phyloP scores from a whole-genome alignment of 2,797 vertebrate genomes.

The Sebastes trivittatus region DNA sequence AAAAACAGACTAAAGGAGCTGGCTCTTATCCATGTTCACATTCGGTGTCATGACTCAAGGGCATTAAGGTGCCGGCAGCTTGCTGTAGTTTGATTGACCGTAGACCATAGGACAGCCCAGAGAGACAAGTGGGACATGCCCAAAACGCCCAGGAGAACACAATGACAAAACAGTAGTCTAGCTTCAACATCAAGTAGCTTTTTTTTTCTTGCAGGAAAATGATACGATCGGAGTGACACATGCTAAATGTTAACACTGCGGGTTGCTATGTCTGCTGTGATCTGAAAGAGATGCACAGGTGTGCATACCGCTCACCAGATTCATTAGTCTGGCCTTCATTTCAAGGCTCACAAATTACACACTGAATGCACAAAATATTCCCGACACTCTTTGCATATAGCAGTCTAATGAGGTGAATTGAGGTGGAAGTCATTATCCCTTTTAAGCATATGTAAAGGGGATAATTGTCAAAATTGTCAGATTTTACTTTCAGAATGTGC shows the following conservation, averaged over 20 bases:
- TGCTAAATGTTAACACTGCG: slow-evolving; percentile 13
- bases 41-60: slow-evolving; percentile 65
- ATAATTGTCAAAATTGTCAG: slow-evolving; percentile 49
- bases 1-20: slow-evolving; percentile 49
- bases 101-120: slow-evolving; percentile 26
- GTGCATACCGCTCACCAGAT: background rate
- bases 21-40: slow-evolving; percentile 55
- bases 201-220: slow-evolving; percentile 4
- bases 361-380: background rate
- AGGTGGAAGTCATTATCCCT: slow-evolving; percentile 21
- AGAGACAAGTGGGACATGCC: slow-evolving; percentile 37
- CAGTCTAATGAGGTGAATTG: slow-evolving; percentile 20
- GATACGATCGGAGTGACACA: slow-evolving; percentile 32
- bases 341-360: background rate
- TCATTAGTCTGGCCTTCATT: background rate
- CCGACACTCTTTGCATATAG: background rate
- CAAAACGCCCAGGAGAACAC: slow-evolving; percentile 38
- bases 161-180: slow-evolving; percentile 27
- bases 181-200: slow-evolving; percentile 12
- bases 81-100: slow-evolving; percentile 56
- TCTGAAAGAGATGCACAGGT: background rate
- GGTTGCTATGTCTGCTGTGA: slow-evolving; percentile 18
- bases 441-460: slow-evolving; percentile 25
- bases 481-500: slow-evolving; percentile 11
- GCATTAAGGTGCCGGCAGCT: slow-evolving; percentile 49